Evolutionary conservation across 2,888 invertebrate species (phyloP), one percentile per base, ranked within the genome.

Genomic region (Tetranychus truncatus): DNA sequence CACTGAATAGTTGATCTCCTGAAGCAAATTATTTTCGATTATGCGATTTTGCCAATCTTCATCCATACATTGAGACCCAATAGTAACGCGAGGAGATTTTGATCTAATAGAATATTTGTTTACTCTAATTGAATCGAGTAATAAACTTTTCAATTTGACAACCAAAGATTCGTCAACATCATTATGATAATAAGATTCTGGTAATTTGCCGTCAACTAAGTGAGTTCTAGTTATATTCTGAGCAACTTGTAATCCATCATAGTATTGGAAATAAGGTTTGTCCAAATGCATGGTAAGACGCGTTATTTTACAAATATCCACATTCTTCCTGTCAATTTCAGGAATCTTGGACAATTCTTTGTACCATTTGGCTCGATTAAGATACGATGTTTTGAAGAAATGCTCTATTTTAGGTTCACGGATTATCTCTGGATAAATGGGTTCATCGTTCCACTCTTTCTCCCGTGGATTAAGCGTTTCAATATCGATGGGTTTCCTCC

Each of bases 281-380:
- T 55, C 55, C 5, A 69, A 24, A 6, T 69, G 69, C 5, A 69
- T 11, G 6, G 9, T 6, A 11, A 20, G 11, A 6, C 69, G 20
- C 5, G 69, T 20, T 11, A 69, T 69, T 6, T 20, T 20, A 81
- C 92, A 92, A 44, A 92, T 80, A 79, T 89, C 90, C 74, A 91
- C 87, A 79, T 91, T 46, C 81, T 93, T 93, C 81, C 91, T 91
- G 83, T 93, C 92, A 0, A 91, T 86, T 0, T 91, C 91, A 76
- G 87, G 85, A 15, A 89, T 80, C 1, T 84, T 82, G 81, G 86
- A 86, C 18, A 92, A 86, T 80, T 87, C 85, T 20, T 88, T 84
- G 80, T 88, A 84, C 82, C 86, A 83, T 1, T 80, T 78, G 77
- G 85, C 81, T 0, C 84, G 82, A 76, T 84, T 81, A 71, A 87